phyloP scores from a whole-genome alignment of 2,888 invertebrate genomes.

The Troilus luridus region DNA sequence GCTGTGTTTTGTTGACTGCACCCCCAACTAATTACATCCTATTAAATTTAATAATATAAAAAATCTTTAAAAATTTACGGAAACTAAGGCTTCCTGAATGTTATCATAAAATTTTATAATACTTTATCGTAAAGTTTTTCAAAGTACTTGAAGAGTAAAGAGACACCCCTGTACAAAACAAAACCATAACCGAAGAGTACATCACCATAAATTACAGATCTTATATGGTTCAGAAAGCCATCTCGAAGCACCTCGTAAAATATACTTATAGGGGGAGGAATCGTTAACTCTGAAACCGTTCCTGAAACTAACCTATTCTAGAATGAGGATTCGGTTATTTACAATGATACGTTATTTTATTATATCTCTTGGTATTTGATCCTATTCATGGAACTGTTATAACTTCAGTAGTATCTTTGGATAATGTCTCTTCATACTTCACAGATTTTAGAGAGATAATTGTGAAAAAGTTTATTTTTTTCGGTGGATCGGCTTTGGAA shows the following conservation, averaged over 20 bases:
- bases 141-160: neutral
- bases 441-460: too few species aligned
- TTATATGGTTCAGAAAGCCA: neutral
- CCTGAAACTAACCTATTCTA: neutral
- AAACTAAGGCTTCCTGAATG: neutral
- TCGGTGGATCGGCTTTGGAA: too few species aligned
- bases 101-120: too few species aligned
- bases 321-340: neutral
- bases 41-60: too few species aligned
- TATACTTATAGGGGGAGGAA: neutral
- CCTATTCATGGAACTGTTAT: too few species aligned
- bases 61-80: neutral
- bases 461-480: too few species aligned
- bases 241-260: neutral
- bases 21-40: too few species aligned
- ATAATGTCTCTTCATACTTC: too few species aligned
- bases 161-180: neutral
- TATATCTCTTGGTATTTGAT: neutral
- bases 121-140: neutral
- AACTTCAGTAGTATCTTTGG: too few species aligned
- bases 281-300: neutral
- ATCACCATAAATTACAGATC: conserved; percentile 10
- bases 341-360: neutral
- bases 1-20: too few species aligned
- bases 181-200: neutral